Percentiles rank a stretch among this genome's conserved stretches.
These are phyloP conservation scores for Babylonia areolata DNA, from an alignment of 1,140 invertebrate species.

Conservation along the genomic window DNA sequence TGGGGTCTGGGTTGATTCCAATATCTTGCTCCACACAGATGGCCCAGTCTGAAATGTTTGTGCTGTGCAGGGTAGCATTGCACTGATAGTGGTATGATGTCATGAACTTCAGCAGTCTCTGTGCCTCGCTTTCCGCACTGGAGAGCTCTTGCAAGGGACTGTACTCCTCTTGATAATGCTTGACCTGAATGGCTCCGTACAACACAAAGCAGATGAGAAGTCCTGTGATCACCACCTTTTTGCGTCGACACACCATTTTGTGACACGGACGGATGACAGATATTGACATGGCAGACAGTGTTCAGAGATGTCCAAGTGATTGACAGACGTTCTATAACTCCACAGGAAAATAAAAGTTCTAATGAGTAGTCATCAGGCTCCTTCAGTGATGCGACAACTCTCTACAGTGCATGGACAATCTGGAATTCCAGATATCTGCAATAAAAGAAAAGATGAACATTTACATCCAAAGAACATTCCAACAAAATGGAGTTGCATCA, in stretches of 20 bases:
- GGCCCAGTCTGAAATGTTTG: constrained; percentile 65
- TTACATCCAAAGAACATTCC: too few species aligned
- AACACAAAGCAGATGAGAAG: constrained; percentile 8
- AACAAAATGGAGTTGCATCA: too few species aligned
- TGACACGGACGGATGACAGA: neutral
- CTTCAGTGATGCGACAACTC: neutral
- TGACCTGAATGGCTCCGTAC: constrained; percentile 59
- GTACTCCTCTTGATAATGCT: constrained; percentile 66
- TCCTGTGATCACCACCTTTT: constrained; percentile 5
- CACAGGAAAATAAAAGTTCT: too few species aligned
- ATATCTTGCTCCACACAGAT: constrained; percentile 64
- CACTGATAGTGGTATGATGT: constrained; percentile 70
- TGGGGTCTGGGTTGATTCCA: constrained; percentile 63
- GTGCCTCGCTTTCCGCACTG: constrained; percentile 70
- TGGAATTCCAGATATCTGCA: neutral
- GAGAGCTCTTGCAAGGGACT: constrained; percentile 67
- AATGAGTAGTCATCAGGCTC: neutral
- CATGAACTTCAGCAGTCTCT: constrained; percentile 69
- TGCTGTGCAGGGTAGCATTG: constrained; percentile 63
- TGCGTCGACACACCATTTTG: constrained; percentile 30
- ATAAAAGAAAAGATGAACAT: neutral
- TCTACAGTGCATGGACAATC: neutral
- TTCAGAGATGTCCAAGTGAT: too few species aligned
- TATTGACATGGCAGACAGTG: neutral
- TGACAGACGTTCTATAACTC: too few species aligned